Conservation (phyloP, 2,888 invertebrate genomes). For the Notodonta dromedarius region DNA sequence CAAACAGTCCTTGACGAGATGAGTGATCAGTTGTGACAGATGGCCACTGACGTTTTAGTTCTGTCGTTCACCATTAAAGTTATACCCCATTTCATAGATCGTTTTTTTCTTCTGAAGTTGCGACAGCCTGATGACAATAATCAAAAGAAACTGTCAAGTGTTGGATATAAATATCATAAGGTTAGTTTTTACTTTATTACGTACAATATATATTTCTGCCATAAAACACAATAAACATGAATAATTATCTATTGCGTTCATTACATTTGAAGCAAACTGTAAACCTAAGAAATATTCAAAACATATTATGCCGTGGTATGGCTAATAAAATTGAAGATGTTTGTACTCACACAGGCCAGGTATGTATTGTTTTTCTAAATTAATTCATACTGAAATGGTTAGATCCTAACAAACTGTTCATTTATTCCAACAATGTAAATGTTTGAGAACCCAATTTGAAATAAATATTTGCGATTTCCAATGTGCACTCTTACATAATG, state of each 20-base stretch:
- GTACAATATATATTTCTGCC: background rate
- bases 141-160: too few relatives aligned
- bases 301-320: constrained; percentile 48
- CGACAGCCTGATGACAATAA: too few relatives aligned
- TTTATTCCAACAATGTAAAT: background rate
- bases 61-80: too few relatives aligned
- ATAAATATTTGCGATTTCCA: background rate
- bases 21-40: too few relatives aligned
- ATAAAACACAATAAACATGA: constrained; percentile 36
- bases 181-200: too few relatives aligned
- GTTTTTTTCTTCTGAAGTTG: too few relatives aligned
- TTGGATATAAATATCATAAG: too few relatives aligned
- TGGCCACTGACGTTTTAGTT: too few relatives aligned
- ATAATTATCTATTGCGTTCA: constrained; percentile 30
- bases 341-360: constrained; percentile 72
- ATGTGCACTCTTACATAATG: background rate
- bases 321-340: constrained; percentile 61
- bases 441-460: background rate
- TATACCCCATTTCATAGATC: too few relatives aligned
- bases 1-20: too few relatives aligned
- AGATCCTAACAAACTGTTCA: background rate
- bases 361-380: constrained; percentile 28
- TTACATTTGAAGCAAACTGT: constrained; percentile 32
- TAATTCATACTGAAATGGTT: background rate
- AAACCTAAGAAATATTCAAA: constrained; percentile 27